phyloP scores from a whole-genome alignment of 2,797 vertebrate species.

The Lacerta bilineata region DNA sequence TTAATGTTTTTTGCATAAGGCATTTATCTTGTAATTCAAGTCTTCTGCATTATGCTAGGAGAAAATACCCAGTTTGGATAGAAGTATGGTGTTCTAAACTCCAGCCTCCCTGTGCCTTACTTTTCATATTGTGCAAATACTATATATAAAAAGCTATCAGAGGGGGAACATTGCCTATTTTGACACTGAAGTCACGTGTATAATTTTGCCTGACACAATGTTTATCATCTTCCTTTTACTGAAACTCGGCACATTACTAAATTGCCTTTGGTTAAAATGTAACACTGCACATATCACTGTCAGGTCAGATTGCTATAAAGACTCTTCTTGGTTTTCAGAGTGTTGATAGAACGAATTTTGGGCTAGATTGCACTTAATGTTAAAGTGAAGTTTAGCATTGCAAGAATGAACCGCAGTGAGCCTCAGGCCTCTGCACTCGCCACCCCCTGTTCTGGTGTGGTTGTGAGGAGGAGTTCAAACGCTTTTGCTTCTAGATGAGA shows the following conservation, averaged over 20 bases:
- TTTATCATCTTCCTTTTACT: constrained; percentile 66
- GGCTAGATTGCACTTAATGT: background rate
- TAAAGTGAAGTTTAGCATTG: background rate
- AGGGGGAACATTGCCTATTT: constrained; percentile 38
- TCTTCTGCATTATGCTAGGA: constrained; percentile 38
- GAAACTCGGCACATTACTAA: constrained; percentile 60
- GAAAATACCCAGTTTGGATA: constrained; percentile 18
- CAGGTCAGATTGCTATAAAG: constrained; percentile 62
- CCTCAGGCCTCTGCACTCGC: background rate
- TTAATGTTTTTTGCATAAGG: constrained; percentile 61
- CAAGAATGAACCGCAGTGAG: background rate
- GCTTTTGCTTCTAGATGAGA: background rate
- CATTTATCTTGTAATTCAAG: constrained; percentile 45
- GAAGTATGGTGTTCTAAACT: constrained; percentile 49
- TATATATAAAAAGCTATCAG: constrained; percentile 7
- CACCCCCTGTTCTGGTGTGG: background rate
- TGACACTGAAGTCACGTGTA: constrained; percentile 60
- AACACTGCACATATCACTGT: constrained; percentile 60
- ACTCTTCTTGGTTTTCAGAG: constrained; percentile 63
- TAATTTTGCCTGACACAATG: constrained; percentile 57
- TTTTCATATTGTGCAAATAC: constrained; percentile 38
- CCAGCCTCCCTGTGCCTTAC: constrained; percentile 15
- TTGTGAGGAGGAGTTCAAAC: background rate
- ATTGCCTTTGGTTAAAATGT: constrained; percentile 68
- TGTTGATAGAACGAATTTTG: constrained; percentile 47